Base-by-base conservation (phyloP, 2,113 vertebrate genomes). In the Phylloscopus trochilus region DNA sequence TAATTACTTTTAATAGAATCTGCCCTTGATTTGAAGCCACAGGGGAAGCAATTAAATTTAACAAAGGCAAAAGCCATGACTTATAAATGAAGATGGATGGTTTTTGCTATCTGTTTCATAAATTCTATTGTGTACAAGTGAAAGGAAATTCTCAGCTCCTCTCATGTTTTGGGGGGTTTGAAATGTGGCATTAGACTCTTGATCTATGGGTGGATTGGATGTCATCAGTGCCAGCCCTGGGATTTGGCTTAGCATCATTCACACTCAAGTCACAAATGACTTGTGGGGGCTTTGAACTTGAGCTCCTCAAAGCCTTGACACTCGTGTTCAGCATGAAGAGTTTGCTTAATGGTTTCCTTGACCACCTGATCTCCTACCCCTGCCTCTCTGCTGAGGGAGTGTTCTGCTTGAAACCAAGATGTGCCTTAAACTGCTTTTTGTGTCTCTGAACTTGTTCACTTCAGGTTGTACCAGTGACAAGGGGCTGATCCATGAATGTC, bases 1-100 rank as follows among this genome's bases (percentile, higher is more conserved):
- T 96, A 93, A 96, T 97, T 96, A 83, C 93, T 96, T 95, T 78
- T 89, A 96, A 96, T 93, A 88, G 93, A 94, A 95, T 94, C 82
- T 95, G 79, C 92, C 90, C 94, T 96, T 94, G 88, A 96, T 96
- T 95, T 81, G 89, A 90, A 95, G 92, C 94, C 93, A 90, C 76
- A 47, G 90, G 95, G 95, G 87, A 96, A 95, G 94, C 88, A 96
- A 96, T 97, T 96, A 96, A 92, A 96, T 90, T 63, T 68, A 92
- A 96, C 93, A 96, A 94, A 92, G 75, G 88, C 93, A 94, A 94
- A 96, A 97, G 79, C 94, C 88, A 27, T 93, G 94, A 96, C 93
- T 94, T 95, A 53, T 43, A 90, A 97, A 96, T 93, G 90, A 96
- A 92, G 95, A 95, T 86, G 68, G 90, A 96, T 96, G 75, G 87